Base-by-base conservation (phyloP, 37 sponge, comb jelly and placozoan species). In the Theonella swinhoei region DNA sequence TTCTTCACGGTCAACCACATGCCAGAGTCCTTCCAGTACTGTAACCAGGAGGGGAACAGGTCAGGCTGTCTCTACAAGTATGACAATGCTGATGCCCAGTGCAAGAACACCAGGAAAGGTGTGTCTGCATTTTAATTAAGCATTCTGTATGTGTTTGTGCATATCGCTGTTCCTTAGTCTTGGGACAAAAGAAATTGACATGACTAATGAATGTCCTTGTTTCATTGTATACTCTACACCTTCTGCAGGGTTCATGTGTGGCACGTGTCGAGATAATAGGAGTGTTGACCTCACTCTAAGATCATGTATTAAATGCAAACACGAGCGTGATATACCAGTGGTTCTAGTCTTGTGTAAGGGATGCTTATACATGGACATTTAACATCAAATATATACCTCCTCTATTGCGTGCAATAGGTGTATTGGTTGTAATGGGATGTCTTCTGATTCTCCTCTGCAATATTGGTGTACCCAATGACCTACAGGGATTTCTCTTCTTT, bases 391-490 rank as follows among this genome's bases (percentile, higher is more conserved):
- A n/a, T n/a, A n/a, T n/a, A n/a, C n/a, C n/a, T n/a, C n/a, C n/a
- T n/a, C n/a, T n/a, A n/a, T n/a, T n/a, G n/a, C 33, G 1, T 82
- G 83, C 64, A 35, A 35, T n/a, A 14, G 25, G 41, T 71, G 83
- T 61, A 82, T n/a, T 17, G 39, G 22, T 24, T 64, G 39, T 34
- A 26, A 30, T 75, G 14, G 20, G 23, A 33, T 75, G 42, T 37
- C 38, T 62, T 9, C 42, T 87, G 17, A 34, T 87, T 17, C 69
- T 87, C 8, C 24, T 74, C 24, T 87, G 75, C 77, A 81, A 87
- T 62, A 81, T 87, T 66, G 81, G 81, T 8, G 58, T 87, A 19
- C 88, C 88, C 31, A 87, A 80, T 41, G 77, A 87, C 26, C 64
- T 87, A 42, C 64, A 62, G 41, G 88, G 88, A 35, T 81, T 64